phyloP scores from a whole-genome alignment of 1,140 invertebrate genomes.

The Lepidostoma basale region DNA sequence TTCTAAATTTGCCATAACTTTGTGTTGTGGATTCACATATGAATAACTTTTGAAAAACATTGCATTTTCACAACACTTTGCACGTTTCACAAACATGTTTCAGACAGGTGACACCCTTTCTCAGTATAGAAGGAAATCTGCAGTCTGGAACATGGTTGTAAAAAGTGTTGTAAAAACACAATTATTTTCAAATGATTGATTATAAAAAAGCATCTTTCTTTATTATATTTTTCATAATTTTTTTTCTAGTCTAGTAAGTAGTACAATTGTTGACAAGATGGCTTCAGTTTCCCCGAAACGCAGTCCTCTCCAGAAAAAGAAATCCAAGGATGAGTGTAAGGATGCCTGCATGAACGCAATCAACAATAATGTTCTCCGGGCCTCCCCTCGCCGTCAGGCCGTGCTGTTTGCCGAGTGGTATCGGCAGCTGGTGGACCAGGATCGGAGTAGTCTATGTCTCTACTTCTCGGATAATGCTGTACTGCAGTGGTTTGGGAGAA shows the following conservation, averaged over 20 bases:
- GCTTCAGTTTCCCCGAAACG: slow-evolving; percentile 5
- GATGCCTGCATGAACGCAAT: slow-evolving; percentile 30
- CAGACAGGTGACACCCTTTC: too few species aligned
- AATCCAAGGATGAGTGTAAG: slow-evolving; percentile 3
- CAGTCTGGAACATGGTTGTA: too few species aligned
- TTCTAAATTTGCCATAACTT: too few species aligned
- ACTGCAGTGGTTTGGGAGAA: slow-evolving; percentile 65
- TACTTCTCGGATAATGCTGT: slow-evolving; percentile 61
- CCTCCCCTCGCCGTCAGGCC: slow-evolving; percentile 15
- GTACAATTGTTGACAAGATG: background rate
- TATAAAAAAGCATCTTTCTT: background rate
- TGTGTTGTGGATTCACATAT: too few species aligned
- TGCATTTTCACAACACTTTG: too few species aligned
- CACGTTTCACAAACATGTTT: too few species aligned
- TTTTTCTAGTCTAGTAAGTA: background rate
- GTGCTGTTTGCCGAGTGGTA: slow-evolving; percentile 53
- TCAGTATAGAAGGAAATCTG: too few species aligned
- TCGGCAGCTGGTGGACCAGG: slow-evolving; percentile 55
- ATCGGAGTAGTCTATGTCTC: slow-evolving; percentile 52
- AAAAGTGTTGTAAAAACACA: too few species aligned
- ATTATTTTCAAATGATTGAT: too few species aligned
- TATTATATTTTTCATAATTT: background rate
- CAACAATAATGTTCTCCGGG: slow-evolving; percentile 33
- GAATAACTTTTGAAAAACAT: too few species aligned
- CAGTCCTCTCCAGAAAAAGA: background rate